phyloP scores from a whole-genome alignment of 2,113 vertebrate genomes.

The Clarias macrocephalus region DNA sequence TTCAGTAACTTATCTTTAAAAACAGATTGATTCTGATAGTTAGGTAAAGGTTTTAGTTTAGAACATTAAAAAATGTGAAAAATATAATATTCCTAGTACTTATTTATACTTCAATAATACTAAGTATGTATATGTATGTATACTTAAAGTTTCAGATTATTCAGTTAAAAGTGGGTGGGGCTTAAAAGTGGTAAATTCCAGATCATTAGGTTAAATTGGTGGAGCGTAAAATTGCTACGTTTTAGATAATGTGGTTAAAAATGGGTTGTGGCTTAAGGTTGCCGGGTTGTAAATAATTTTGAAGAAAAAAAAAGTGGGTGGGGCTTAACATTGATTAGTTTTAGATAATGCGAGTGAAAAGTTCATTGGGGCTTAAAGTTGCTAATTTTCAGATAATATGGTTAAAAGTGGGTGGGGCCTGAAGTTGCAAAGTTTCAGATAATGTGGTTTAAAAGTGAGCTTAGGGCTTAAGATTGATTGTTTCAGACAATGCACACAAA shows the following conservation, averaged over 20 bases:
- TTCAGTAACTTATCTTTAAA: not conserved
- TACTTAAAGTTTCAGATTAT: too few species aligned
- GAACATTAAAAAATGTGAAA: not conserved
- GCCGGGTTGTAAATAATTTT: too few species aligned
- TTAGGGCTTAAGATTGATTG: not conserved
- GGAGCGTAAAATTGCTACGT: too few species aligned
- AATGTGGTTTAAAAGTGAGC: not conserved
- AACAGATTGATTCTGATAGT: not conserved
- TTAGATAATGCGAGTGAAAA: too few species aligned
- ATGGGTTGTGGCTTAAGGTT: too few species aligned
- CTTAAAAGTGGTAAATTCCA: too few species aligned
- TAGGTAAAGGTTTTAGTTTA: not conserved
- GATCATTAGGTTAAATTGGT: too few species aligned
- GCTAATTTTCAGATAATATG: too few species aligned
- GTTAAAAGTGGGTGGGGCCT: not conserved
- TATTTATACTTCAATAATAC: not conserved
- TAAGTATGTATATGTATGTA: not conserved
- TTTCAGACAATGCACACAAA: not conserved
- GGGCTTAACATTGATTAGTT: too few species aligned
- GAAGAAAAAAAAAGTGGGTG: too few species aligned
- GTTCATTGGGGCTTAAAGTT: too few species aligned
- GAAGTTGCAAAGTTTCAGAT: not conserved
- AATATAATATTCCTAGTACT: not conserved
- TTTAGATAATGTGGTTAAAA: too few species aligned
- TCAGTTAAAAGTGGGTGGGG: not conserved